Evolutionary conservation across 2,113 vertebrate species (phyloP), one percentile per base, ranked within the genome.

Genomic region (Camarhynchus parvulus): DNA sequence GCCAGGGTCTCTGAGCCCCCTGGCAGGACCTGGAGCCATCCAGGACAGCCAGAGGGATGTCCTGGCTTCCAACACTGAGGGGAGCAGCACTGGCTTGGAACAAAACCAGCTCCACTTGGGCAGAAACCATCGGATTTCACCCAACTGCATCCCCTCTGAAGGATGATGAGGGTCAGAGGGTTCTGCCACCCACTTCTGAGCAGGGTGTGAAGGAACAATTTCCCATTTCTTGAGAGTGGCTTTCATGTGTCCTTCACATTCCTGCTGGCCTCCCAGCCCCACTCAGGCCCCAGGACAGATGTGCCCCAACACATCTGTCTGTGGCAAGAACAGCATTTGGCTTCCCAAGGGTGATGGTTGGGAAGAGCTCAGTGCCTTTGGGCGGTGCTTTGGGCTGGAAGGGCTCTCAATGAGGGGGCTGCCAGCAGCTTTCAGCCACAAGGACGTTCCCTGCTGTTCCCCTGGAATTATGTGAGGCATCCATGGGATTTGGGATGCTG

Each of bases 221-320:
- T 31, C 24, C 16, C 52, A 13, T 42, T 58, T 25, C 30, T 31
- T n/a, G 7, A 31, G 24, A 24, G 35, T 23, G 17, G 3, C 2
- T 64, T 53, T 12, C 30, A 7, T 2, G 7, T 4, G 7, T 49
- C 6, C 46, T 56, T 64, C 20, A 15, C 25, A 1, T 41, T 53
- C n/a, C 41, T 62, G 18, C 14, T n/a, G 49, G 14, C 11, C 74
- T 63, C 73, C 53, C 53, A 31, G 2, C 10, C 17, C 44, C 19
- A 6, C 2, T 0, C 2, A 15, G 9, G 12, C 22, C 22, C 35
- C 28, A 30, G 52, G 28, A 18, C 52, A 53, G 27, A 30, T 53
- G 52, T 53, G 52, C 52, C 52, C 39, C 42, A 39, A 2, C 10
- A 8, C 7, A 3, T n/a, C 41, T 62, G 2, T 30, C 56, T 44